Base-by-base conservation (phyloP, 2,888 invertebrate species). In the Seira musarum region DNA sequence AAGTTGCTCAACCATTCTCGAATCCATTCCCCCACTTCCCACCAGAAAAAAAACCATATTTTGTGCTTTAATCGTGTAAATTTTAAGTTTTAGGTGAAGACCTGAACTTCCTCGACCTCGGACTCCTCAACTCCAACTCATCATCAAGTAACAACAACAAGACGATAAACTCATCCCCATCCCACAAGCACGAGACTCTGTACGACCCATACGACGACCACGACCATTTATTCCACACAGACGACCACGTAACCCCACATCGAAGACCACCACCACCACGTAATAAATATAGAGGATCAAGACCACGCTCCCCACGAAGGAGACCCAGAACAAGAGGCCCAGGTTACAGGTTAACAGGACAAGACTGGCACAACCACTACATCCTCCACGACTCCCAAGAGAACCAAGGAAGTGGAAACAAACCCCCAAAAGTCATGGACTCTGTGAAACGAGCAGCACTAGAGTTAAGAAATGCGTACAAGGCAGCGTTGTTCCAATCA, bases 401-500 rank as follows among this genome's bases (percentile, higher is more conserved):
- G 30, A 53, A 53, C 57, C 57, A 53, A 2, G 57, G 46, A n/a
- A 46, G 3, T 49, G 53, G 13, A 46, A 19, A 53, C 69, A 69
- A 57, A 24, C 13, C 24, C 2, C 30, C 24, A 5, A 1, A 22
- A 22, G 69, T 69, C 6, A 69, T 69, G 57, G 15, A 22, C 15
- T 69, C 49, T 2, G 3, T 69, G 30, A 22, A 25, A 15, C 21
- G 30, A 1, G 69, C 57, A 1, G 69, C 53, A 15, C 19, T 17
- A 8, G 24, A 53, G 22, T 19, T 69, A 0, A 21, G 24, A 25
- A 53, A 53, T 5, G 69, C 69, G 10, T 69, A 69, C 57, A 6
- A 21, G 24, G 53, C 69, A n/a, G 69, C 69, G 3, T 1, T 69
- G 1, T 53, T 69, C 57, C 53, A 69, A 8, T 69, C 69, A n/a